Percentiles rank a stretch among this genome's conserved stretches.
phyloP scores from a whole-genome alignment of 2,797 vertebrate genomes.

The Erethizon dorsatum region DNA sequence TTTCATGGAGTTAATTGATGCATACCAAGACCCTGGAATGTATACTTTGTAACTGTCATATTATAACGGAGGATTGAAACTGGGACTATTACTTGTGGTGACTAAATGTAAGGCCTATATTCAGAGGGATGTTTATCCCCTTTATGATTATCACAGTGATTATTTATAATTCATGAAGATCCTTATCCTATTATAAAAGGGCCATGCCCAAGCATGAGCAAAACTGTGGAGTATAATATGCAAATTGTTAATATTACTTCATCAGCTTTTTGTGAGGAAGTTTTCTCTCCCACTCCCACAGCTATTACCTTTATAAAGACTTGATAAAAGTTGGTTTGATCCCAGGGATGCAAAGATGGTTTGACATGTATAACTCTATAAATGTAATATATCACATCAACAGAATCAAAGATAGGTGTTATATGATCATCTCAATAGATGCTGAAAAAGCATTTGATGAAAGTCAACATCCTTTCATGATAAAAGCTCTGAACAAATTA shows the following conservation, averaged over 20 bases:
- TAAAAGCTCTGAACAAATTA: not conserved
- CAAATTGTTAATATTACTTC: not conserved
- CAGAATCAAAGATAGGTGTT: not conserved
- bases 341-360: not conserved
- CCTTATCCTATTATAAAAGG: not conserved
- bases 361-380: not conserved
- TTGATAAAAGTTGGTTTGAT: not conserved
- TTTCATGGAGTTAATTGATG: conserved; percentile 27
- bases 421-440: not conserved
- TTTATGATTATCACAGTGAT: not conserved
- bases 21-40: not conserved
- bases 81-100: not conserved
- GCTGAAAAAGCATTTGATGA: not conserved
- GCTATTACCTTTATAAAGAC: not conserved
- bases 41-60: not conserved
- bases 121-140: not conserved
- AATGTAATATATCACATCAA: not conserved
- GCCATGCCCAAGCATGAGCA: not conserved
- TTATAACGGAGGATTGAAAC: not conserved
- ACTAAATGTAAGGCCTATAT: not conserved
- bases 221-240: not conserved
- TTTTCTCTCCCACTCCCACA: not conserved
- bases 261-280: not conserved
- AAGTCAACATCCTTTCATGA: not conserved
- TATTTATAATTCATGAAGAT: not conserved